Base-by-base conservation (phyloP, 2,797 vertebrate genomes). In the Thunnus albacares region DNA sequence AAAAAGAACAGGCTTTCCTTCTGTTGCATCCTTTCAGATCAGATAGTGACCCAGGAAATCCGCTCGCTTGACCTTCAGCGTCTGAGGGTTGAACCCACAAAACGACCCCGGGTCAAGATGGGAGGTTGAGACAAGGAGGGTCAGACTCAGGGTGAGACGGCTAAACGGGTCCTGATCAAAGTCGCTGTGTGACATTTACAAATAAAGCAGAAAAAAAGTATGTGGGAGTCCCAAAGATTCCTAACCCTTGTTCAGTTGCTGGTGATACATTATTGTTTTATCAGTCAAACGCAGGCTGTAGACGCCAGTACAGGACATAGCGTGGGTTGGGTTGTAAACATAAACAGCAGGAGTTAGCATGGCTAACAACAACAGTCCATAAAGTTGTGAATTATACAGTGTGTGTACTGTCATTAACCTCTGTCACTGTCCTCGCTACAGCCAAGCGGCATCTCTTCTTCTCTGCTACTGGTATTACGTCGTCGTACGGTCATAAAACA, bases 1-100 rank as follows among this genome's bases (percentile, higher is more conserved):
- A 30, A 12, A 30, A 49, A 43, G 56, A 74, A 73, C 68, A 78
- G 12, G 0, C 4, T 45, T 60, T 49, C 45, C n/a, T 71, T 11
- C 30, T 82, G 67, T 81, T 77, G 33, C 20, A 24, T 10, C 24
- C 14, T 1, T 26, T 59, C 5, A 13, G 56, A 84, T 84, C 64
- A 83, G 77, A 83, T 76, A 53, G 60, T 41, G 72, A 82, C 53
- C 60, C 67, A 75, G 43, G 57, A 86, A 58, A 83, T 85, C 72
- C 72, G 26, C 18, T 60, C 9, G 5, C 58, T 30, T 2, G 17
- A 75, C 75, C 75, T 74, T 81, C 43, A 17, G 62, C 58, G 72
- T 82, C 60, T 64, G 30, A 59, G n/a, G n/a, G 18, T 33, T 14
- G 55, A 62, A 38, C 26, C 22, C 26, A 9, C n/a, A 43, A 43